Conservation (phyloP, 2,113 vertebrate genomes). For the Tetraodon nigroviridis region DNA sequence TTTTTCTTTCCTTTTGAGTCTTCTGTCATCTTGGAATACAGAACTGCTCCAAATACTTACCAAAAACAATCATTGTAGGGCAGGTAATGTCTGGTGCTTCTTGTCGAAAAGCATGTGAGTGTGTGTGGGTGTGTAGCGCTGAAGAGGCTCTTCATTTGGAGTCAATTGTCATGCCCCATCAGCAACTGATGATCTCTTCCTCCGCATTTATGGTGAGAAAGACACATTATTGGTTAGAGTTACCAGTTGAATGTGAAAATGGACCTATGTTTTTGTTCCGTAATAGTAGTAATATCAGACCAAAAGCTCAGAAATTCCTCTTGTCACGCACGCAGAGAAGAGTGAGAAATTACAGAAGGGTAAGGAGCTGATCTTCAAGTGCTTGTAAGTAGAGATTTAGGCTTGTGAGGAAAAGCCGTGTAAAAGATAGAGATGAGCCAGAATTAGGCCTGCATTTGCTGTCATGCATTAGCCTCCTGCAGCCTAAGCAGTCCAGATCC, state of each 20-base stretch:
- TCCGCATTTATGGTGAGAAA: no score
- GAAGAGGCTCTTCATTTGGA: conserved; percentile 18
- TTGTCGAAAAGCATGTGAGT: background rate
- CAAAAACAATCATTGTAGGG: background rate
- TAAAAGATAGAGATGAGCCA: conserved; percentile 41
- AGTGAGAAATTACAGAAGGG: conserved; percentile 7
- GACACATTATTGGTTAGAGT: no score
- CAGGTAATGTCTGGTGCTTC: conserved; percentile 38
- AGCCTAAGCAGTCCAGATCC: conserved; percentile 31
- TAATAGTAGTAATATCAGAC: no score
- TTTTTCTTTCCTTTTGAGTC: conserved; percentile 31
- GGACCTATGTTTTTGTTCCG: no score
- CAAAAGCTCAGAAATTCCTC: no score
- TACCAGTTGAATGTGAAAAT: no score
- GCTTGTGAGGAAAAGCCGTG: conserved; percentile 32
- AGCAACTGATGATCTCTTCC: no score
- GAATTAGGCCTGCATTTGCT: conserved; percentile 44
- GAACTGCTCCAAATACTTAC: background rate
- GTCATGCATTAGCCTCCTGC: conserved; percentile 21
- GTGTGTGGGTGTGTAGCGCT: conserved; percentile 8
- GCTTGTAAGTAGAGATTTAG: background rate
- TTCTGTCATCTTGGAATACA: conserved; percentile 27
- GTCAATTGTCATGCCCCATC: background rate
- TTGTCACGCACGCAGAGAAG: conserved; percentile 23
- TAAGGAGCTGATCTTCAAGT: background rate